Base-by-base conservation (phyloP, 2,888 invertebrate genomes). In the Trypoxylon attenuatum region DNA sequence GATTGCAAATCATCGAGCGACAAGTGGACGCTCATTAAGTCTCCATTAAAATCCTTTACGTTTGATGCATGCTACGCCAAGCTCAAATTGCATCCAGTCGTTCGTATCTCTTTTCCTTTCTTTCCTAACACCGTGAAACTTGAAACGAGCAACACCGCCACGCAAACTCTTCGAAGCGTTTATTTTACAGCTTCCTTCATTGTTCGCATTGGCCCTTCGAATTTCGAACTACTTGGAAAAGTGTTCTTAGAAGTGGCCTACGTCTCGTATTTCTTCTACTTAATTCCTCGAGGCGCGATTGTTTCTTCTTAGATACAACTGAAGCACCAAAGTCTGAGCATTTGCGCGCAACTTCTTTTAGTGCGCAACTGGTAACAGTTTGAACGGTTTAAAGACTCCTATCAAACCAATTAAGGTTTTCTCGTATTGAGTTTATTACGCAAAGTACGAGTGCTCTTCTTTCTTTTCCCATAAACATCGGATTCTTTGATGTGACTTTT, bases 11-110 rank as follows among this genome's bases (percentile, higher is more conserved):
- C 78, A 75, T 82, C 80, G 81, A 82, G 67, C 71, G 77, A 74
- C 79, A 80, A 81, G 80, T 77, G 78, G 77, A 76, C 79, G 77
- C 71, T 80, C 78, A 80, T 81, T 81, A 81, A 81, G 75, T 65
- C 77, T 73, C 65, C 79, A 71, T 76, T 73, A 64, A 72, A 54
- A 53, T 50, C 58, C 42, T n/a, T n/a, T n/a, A n/a, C n/a, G n/a
- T n/a, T n/a, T n/a, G n/a, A n/a, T n/a, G n/a, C 51, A 49, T 25
- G 47, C 19, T 57, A 56, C 42, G 64, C 51, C 62, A 50, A 60
- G 59, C 62, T 50, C 76, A 74, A 81, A 79, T 77, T 78, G 77
- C 80, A 80, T 76, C 74, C 76, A 78, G 76, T 76, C 77, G 75
- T 77, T 79, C 47, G 42, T 51, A 45, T 43, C 64, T 47, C 56